phyloP scores from a whole-genome alignment of 1,140 invertebrate genomes.

The Heliconius congener region DNA sequence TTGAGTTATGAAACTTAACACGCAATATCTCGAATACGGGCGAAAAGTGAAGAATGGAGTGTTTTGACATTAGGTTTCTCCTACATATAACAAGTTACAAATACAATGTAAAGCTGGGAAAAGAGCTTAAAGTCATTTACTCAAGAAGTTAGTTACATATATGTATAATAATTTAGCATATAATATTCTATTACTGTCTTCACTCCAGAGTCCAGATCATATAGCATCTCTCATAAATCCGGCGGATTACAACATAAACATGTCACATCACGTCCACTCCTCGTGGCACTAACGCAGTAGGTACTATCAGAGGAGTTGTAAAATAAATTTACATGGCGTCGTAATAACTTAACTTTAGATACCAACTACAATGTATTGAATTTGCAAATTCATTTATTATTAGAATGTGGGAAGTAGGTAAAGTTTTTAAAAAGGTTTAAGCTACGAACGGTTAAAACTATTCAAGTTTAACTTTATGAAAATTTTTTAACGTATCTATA shows the following conservation, averaged over 20 bases:
- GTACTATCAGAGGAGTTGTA: neutral
- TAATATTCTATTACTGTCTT: slow-evolving; percentile 13
- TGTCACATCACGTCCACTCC: slow-evolving; percentile 3
- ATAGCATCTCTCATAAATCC: slow-evolving; percentile 24
- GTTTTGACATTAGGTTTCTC: too few relatives aligned
- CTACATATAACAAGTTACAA: too few relatives aligned
- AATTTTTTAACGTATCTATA: too few relatives aligned
- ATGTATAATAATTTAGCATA: neutral
- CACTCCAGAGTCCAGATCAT: neutral
- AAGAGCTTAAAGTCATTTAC: neutral
- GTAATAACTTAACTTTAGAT: neutral
- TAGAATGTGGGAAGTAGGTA: neutral
- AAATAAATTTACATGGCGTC: slow-evolving; percentile 2
- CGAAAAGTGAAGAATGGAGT: too few relatives aligned
- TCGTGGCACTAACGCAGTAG: neutral
- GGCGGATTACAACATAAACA: slow-evolving; percentile 8
- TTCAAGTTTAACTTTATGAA: too few relatives aligned
- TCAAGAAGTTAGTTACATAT: neutral
- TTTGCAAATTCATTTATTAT: neutral
- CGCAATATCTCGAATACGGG: too few relatives aligned
- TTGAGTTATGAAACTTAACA: too few relatives aligned
- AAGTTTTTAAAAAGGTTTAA: neutral
- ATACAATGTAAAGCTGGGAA: neutral
- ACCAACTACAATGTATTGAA: neutral
- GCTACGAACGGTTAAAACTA: too few relatives aligned